Conservation (phyloP, 2,113 vertebrate species). For the Pseudorectes ferrugineus region DNA sequence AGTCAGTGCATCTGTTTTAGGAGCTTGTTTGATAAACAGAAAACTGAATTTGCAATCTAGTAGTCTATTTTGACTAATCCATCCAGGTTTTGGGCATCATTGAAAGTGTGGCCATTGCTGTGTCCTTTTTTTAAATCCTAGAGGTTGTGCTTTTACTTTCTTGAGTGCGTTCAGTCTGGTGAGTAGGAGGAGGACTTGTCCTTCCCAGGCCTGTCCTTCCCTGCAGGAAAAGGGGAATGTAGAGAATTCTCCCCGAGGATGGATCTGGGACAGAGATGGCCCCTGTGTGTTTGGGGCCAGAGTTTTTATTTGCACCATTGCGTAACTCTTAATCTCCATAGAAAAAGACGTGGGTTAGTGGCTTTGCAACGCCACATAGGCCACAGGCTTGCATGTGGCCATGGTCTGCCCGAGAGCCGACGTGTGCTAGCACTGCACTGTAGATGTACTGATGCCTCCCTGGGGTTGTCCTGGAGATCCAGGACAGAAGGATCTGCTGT, state of each 20-base stretch:
- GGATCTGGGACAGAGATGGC: neutral
- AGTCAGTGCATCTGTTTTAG: neutral
- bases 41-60: neutral
- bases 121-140: neutral
- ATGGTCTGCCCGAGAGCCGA: neutral
- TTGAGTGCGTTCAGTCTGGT: neutral
- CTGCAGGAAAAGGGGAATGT: neutral
- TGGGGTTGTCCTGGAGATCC: neutral
- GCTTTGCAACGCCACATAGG: neutral
- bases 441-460: neutral
- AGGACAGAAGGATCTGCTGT: neutral
- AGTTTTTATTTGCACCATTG: slow-evolving; percentile 49
- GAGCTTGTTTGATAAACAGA: neutral
- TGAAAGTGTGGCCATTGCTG: neutral
- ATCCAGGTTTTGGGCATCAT: neutral
- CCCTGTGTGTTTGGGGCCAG: neutral
- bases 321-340: neutral
- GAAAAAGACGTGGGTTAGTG: neutral
- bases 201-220: neutral
- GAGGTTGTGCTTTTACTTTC: neutral
- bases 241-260: neutral
- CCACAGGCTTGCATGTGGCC: neutral
- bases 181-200: neutral
- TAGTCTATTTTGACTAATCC: neutral
- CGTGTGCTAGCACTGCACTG: neutral